Evolutionary conservation across 1,140 invertebrate genomes (phyloP).

Genomic region (Heliconius himera): DNA sequence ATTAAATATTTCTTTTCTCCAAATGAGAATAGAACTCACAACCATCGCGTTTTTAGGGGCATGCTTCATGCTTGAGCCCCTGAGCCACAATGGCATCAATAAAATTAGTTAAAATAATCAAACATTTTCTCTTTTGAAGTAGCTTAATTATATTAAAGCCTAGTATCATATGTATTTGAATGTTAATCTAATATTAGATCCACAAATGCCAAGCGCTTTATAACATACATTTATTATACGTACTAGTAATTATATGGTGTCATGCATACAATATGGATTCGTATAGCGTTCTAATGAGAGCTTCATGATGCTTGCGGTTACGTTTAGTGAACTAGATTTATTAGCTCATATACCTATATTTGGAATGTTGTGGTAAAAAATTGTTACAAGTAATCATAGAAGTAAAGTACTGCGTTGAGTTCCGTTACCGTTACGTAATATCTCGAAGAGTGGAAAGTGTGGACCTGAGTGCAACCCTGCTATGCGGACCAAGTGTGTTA

Average conservation of each 20-base stretch:
- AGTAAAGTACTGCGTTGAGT: neutral
- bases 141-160: neutral
- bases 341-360: neutral
- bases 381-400: neutral
- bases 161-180: neutral
- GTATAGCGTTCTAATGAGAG: neutral
- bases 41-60: no score
- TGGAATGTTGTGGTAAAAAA: neutral
- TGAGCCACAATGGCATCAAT: no score
- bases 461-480: no score
- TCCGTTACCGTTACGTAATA: no score
- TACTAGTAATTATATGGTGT: neutral
- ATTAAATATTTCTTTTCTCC: no score
- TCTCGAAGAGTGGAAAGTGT: no score
- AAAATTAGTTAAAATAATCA: no score
- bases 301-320: neutral
- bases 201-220: neutral
- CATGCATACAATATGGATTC: neutral
- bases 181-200: conserved; percentile 1
- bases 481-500: no score
- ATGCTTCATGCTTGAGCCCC: no score
- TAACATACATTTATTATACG: neutral
- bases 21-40: no score
- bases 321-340: neutral
- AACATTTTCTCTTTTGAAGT: neutral